These are phyloP conservation scores for Eristalis tenax DNA, from an alignment of 2,888 invertebrate species.

Conservation along the genomic window DNA sequence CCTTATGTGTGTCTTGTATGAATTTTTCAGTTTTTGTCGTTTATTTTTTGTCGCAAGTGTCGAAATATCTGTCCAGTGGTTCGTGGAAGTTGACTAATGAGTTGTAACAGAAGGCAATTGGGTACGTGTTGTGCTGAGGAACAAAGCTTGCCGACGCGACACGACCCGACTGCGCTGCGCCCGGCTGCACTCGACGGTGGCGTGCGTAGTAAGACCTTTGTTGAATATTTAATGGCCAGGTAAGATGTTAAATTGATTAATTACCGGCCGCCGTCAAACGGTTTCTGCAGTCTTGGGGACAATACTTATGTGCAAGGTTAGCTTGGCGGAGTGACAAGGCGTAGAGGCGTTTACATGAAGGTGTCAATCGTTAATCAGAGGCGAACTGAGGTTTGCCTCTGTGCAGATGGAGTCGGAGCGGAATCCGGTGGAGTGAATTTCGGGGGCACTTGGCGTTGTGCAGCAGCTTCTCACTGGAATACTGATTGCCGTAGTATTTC, in stretches of 20 bases:
- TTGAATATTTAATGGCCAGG: constrained; percentile 33
- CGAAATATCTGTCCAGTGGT: constrained; percentile 53
- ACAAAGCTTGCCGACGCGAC: constrained; percentile 52
- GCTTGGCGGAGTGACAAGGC: background rate
- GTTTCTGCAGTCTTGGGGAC: no score
- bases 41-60: constrained; percentile 26
- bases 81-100: constrained; percentile 46
- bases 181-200: constrained; percentile 30
- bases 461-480: no score
- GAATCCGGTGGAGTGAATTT: background rate
- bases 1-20: constrained; percentile 40
- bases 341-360: background rate
- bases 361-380: background rate
- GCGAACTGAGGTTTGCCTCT: background rate
- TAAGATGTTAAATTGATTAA: constrained; percentile 30
- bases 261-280: background rate
- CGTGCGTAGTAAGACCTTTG: constrained; percentile 28
- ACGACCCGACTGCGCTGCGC: background rate
- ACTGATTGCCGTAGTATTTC: no score
- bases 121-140: constrained; percentile 33
- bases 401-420: background rate
- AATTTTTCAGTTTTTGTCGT: constrained; percentile 2
- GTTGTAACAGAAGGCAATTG: constrained; percentile 47
- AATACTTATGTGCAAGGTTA: background rate
- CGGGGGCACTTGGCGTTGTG: background rate